Percentiles rank a stretch among this genome's conserved stretches.
phyloP scores from a whole-genome alignment of 2,113 vertebrate genomes.

The Rhinoderma darwinii region DNA sequence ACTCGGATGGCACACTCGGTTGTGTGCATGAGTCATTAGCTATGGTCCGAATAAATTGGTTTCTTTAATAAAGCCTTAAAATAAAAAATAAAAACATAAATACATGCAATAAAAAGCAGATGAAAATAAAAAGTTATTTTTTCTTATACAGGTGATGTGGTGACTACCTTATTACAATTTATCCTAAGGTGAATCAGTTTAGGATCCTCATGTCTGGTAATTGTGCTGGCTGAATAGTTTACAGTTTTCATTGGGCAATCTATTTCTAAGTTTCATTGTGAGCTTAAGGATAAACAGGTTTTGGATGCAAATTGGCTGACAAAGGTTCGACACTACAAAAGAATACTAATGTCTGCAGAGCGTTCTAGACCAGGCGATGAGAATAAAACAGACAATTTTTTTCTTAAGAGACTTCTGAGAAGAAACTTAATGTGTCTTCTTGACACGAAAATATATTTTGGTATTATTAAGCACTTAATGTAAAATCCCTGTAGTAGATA shows the following conservation, averaged over 20 bases:
- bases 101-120: background rate
- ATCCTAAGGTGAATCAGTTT: slow-evolving; percentile 16
- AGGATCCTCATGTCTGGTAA: slow-evolving; percentile 3
- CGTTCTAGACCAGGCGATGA: background rate
- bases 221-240: slow-evolving; percentile 28
- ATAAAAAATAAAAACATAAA: background rate
- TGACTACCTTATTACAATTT: background rate
- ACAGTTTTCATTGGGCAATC: slow-evolving; percentile 24
- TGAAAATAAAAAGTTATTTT: background rate
- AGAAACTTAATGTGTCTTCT: slow-evolving; percentile 34
- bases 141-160: background rate
- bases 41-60: too few relatives aligned
- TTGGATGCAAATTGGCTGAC: slow-evolving; percentile 49
- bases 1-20: too few relatives aligned
- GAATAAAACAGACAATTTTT: slow-evolving; percentile 23
- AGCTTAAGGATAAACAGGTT: slow-evolving; percentile 42
- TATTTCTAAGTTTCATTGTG: slow-evolving; percentile 20
- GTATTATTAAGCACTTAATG: slow-evolving; percentile 54
- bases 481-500: slow-evolving; percentile 34
- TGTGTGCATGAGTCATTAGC: too few relatives aligned
- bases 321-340: slow-evolving; percentile 12
- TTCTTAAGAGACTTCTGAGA: slow-evolving; percentile 26
- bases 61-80: background rate
- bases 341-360: slow-evolving; percentile 43
- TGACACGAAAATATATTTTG: slow-evolving; percentile 39